Evolutionary conservation across 2,113 vertebrate species (phyloP).

Genomic region (Lontra canadensis): DNA sequence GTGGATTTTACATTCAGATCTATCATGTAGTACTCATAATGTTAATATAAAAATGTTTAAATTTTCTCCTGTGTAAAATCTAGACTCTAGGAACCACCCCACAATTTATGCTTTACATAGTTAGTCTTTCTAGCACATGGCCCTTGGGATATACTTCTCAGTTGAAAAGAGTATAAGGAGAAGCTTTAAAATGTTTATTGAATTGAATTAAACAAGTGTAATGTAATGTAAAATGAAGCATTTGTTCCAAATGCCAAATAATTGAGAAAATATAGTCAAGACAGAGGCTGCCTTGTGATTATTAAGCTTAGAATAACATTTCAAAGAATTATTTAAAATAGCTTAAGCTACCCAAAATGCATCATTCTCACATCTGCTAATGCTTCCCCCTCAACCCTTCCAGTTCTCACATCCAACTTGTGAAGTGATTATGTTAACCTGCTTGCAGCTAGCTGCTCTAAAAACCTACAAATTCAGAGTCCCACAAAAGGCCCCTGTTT

Average conservation of each 20-base stretch:
- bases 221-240: not conserved
- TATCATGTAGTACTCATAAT: not conserved
- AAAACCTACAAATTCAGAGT: not conserved
- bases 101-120: not conserved
- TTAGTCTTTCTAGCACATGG: not conserved
- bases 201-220: not conserved
- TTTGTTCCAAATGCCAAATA: slow-evolving; percentile 40
- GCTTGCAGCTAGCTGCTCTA: not conserved
- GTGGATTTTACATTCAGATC: not conserved
- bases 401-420: not conserved
- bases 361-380: not conserved
- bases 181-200: not conserved
- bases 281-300: not conserved
- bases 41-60: slow-evolving; percentile 34
- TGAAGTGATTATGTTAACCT: not conserved
- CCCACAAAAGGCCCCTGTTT: not conserved
- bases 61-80: not conserved
- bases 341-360: not conserved
- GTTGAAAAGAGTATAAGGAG: not conserved
- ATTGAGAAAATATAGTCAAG: slow-evolving; percentile 12
- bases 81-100: not conserved
- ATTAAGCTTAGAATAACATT: not conserved
- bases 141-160: not conserved
- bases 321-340: slow-evolving; percentile 22
- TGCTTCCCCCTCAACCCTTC: not conserved